These are phyloP conservation scores for Urophycis tenuis DNA, from an alignment of 2,797 vertebrate species.

Conservation along the genomic window DNA sequence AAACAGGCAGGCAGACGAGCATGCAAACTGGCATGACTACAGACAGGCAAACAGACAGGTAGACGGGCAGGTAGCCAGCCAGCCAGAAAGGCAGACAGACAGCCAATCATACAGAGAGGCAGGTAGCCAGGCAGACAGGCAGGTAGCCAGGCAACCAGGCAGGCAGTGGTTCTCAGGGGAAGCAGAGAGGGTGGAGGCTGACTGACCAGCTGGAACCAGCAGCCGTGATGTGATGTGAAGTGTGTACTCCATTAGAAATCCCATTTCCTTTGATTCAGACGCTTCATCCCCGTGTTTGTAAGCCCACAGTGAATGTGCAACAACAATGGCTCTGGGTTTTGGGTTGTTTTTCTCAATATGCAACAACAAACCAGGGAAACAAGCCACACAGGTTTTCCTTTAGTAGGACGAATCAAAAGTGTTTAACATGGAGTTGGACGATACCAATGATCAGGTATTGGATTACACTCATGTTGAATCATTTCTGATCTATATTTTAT, in stretches of 20 bases:
- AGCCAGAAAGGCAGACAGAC: conserved; percentile 45
- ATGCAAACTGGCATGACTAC: too few species aligned
- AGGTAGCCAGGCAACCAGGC: not conserved
- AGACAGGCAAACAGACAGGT: not conserved
- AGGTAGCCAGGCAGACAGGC: not conserved
- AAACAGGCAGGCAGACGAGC: not conserved
- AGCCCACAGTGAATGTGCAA: not conserved
- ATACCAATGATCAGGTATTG: not conserved
- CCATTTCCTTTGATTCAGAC: conserved; percentile 26
- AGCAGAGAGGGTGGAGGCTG: not conserved
- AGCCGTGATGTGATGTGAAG: conserved; percentile 22
- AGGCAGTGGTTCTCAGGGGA: not conserved
- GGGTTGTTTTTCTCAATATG: not conserved
- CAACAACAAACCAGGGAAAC: not conserved
- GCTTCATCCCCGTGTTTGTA: not conserved
- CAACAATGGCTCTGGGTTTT: not conserved
- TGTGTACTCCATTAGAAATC: conserved; percentile 32
- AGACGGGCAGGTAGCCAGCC: conserved; percentile 53
- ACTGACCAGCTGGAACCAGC: conserved; percentile 32
- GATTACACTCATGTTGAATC: not conserved
- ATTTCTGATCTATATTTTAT: not conserved
- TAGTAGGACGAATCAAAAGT: not conserved
- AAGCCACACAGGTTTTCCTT: not conserved
- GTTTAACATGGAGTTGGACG: not conserved
- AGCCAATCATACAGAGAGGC: not conserved